phyloP scores from a whole-genome alignment of 1,140 invertebrate genomes.

The Drosophila ercepeae region DNA sequence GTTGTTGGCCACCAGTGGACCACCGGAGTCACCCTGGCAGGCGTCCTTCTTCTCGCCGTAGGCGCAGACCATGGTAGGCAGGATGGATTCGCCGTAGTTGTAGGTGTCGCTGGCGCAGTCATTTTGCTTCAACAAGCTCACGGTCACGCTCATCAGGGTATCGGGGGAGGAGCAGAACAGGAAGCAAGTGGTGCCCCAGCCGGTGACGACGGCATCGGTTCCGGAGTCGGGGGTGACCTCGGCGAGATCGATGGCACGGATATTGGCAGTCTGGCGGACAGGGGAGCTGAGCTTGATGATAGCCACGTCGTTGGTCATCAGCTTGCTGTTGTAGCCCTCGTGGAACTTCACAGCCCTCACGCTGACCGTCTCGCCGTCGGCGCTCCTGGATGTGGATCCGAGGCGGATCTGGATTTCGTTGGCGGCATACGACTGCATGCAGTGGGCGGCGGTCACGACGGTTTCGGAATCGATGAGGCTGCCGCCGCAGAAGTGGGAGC shows the following conservation, averaged over 20 bases:
- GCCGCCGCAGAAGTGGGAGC: conserved; percentile 85
- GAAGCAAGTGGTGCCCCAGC: conserved; percentile 73
- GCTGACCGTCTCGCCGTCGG: conserved; percentile 55
- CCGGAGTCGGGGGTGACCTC: conserved; percentile 42
- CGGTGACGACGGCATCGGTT: conserved; percentile 59
- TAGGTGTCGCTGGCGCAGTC: conserved; percentile 37
- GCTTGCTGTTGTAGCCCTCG: conserved; percentile 58
- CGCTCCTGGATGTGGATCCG: conserved; percentile 51
- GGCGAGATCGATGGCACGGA: conserved; percentile 52
- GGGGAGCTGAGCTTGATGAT: conserved; percentile 82
- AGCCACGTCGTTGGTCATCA: conserved; percentile 84
- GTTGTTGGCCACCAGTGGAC: conserved; percentile 75
- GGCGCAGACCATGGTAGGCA: conserved; percentile 85
- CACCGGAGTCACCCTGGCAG: conserved; percentile 85
- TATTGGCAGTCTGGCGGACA: conserved; percentile 36
- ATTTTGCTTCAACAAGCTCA: conserved; percentile 27
- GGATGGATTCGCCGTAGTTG: conserved; percentile 71
- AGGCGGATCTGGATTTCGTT: conserved; percentile 56
- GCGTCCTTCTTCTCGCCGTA: conserved; percentile 84
- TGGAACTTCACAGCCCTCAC: conserved; percentile 60
- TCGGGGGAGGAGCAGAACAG: conserved; percentile 41
- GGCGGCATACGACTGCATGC: conserved; percentile 68
- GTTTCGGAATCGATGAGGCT: conserved; percentile 84
- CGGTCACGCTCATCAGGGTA: conserved; percentile 29
- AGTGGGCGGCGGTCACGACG: conserved; percentile 87